Base-by-base conservation (phyloP, 2,113 vertebrate genomes). In the Athene noctua region DNA sequence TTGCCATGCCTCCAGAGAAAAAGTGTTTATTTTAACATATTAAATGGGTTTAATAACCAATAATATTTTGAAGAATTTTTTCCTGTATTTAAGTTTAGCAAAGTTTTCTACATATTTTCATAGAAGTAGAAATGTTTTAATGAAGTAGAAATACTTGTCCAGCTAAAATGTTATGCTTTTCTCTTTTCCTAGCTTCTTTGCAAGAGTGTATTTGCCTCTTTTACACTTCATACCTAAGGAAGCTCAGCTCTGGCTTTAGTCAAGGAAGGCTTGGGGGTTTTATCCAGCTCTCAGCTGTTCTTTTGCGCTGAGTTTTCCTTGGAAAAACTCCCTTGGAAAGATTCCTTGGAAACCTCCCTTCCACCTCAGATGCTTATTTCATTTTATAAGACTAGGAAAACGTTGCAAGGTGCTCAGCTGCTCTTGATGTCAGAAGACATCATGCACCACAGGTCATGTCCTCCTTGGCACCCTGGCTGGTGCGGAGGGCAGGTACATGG, bases 321-420 rank as follows among this genome's bases (percentile, higher is more conserved):
- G 34, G 26, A 73, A 90, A 72, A 46, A 46, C 44, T 46, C 44
- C 44, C 44, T 46, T 46, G 44, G 44, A 46, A 46, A 46, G 44
- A 46, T 46, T 46, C 44, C 16, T 46, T 46, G 17, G 30, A 23
- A 47, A 72, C 10, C 9, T 77, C 30, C n/a, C 30, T 79, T 91
- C 62, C 8, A 57, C 20, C 38, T 90, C 54, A 46, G 54, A 82
- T 29, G 22, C 11, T 27, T 57, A 38, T 18, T 79, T 91, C 7
- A 21, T 66, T 73, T 70, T 42, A 47, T 10, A 63, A 68, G 38
- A 34, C 26, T 21, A 73, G 72, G 52, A 73, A 54, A 85, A 34
- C 1, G 0, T 66, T 32, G 5, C 71, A 44, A 57, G 6, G 0
- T 51, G 16, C 44, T 82, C 7, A 2, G 25, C n/a, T 72, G 57